phyloP scores from a whole-genome alignment of 64 coral and sea anemone genomes.

The Montipora sp. region DNA sequence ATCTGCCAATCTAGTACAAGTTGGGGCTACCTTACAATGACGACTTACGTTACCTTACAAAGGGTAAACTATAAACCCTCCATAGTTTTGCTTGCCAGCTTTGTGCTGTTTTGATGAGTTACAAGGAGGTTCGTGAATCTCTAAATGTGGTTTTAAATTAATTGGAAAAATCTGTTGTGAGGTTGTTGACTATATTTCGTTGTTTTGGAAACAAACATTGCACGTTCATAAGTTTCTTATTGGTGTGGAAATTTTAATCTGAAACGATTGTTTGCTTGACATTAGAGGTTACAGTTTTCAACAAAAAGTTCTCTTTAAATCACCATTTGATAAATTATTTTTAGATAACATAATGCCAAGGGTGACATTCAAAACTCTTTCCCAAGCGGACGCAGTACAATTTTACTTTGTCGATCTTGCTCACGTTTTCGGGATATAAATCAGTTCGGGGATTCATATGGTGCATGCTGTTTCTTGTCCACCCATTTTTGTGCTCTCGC shows the following conservation, averaged over 20 bases:
- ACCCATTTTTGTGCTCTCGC: background rate
- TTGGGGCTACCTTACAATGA: conserved; percentile 1
- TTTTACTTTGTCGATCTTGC: background rate
- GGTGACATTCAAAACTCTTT: background rate
- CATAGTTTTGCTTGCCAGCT: conserved; percentile 10
- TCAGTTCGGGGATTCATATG: too few species aligned
- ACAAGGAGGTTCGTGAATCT: conserved; percentile 10
- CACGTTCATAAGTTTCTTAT: conserved; percentile 8
- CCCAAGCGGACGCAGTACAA: conserved; percentile 1
- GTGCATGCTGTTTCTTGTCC: background rate
- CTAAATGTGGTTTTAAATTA: conserved; percentile 14
- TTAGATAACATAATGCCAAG: background rate
- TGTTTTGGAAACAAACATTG: conserved; percentile 19
- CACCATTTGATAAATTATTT: background rate
- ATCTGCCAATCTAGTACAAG: conserved; percentile 10
- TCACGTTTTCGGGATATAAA: too few species aligned
- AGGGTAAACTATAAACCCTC: conserved; percentile 18
- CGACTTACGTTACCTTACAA: background rate
- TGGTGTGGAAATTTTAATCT: background rate
- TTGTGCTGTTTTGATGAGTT: background rate
- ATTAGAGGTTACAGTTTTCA: background rate
- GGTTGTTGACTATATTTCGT: conserved; percentile 11
- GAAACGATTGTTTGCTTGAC: background rate
- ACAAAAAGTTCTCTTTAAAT: background rate
- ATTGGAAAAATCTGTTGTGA: conserved; percentile 2